Evolutionary conservation across 2,888 invertebrate genomes (phyloP).

Genomic region (Shargacucullia verbasci): DNA sequence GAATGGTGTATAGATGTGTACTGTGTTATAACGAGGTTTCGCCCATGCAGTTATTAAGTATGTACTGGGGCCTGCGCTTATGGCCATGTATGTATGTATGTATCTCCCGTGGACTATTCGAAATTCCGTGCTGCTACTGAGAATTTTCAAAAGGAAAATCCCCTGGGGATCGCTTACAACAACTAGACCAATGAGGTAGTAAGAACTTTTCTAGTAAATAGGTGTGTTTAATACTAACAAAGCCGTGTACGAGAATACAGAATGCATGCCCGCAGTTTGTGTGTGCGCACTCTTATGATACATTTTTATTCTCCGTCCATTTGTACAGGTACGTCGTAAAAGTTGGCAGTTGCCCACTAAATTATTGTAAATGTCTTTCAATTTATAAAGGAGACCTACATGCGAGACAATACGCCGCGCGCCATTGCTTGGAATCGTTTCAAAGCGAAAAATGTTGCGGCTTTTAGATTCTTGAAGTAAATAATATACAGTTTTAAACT

Average conservation of each 20-base stretch:
- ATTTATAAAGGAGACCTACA: slow-evolving; percentile 39
- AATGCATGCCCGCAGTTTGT: background rate
- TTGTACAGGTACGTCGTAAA: slow-evolving; percentile 46
- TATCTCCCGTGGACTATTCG: too few species aligned
- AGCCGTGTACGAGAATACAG: background rate
- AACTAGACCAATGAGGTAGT: too few species aligned
- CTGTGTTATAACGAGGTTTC: too few species aligned
- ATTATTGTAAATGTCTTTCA: slow-evolving; percentile 53
- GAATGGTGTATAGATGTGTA: too few species aligned
- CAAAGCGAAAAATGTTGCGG: slow-evolving; percentile 27
- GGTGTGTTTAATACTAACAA: background rate
- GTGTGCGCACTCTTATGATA: slow-evolving; percentile 9
- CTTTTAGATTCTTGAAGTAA: slow-evolving; percentile 8
- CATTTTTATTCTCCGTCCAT: slow-evolving; percentile 40
- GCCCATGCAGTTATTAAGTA: too few species aligned
- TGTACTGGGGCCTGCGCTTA: too few species aligned
- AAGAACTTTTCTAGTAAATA: too few species aligned
- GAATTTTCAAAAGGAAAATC: too few species aligned
- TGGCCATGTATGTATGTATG: too few species aligned
- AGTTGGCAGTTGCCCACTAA: slow-evolving; percentile 49
- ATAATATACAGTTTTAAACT: slow-evolving; percentile 10
- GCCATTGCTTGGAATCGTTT: slow-evolving; percentile 13
- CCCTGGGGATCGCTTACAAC: too few species aligned
- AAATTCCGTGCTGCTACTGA: too few species aligned
- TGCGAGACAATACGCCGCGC: slow-evolving; percentile 37